Evolutionary conservation across 1,140 invertebrate species (phyloP).

Genomic region (Eurosta solidaginis): DNA sequence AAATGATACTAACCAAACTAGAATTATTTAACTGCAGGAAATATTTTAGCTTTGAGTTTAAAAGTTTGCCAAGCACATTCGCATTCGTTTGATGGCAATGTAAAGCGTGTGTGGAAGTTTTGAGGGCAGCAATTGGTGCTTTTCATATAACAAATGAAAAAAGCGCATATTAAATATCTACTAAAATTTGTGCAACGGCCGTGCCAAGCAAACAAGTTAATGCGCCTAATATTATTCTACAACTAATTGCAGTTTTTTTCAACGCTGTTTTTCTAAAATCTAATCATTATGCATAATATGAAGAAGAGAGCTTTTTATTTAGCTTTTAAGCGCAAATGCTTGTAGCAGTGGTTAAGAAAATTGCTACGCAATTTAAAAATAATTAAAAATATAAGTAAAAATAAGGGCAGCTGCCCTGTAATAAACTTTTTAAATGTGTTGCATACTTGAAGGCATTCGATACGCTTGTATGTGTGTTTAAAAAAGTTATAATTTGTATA

Average conservation of each 20-base stretch:
- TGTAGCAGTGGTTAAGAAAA: neutral
- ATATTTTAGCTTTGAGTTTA: constrained; percentile 22
- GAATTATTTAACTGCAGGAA: constrained; percentile 23
- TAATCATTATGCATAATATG: constrained; percentile 10
- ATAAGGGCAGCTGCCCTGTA: neutral
- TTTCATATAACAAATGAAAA: neutral
- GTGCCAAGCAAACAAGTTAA: neutral
- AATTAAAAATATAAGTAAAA: neutral
- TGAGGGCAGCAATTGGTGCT: constrained; percentile 1
- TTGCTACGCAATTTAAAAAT: neutral
- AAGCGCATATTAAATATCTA: neutral
- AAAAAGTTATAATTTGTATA: constrained; percentile 1
- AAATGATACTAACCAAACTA: constrained; percentile 20
- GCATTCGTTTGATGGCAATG: neutral
- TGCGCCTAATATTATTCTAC: neutral
- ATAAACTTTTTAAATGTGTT: neutral
- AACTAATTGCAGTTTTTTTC: neutral
- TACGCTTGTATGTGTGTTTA: neutral
- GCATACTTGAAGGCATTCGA: too few species aligned
- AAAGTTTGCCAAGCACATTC: neutral
- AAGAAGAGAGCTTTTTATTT: neutral
- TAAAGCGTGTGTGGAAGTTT: neutral
- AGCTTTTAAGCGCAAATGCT: constrained; percentile 5
- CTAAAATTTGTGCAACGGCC: neutral
- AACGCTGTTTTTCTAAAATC: neutral